A percentile compares a stretch with the other conserved stretches of the same genome.
Evolutionary conservation across 92 coral and sea anemone genomes (phyloP).

Genomic region (Epizoanthus scotinus): DNA sequence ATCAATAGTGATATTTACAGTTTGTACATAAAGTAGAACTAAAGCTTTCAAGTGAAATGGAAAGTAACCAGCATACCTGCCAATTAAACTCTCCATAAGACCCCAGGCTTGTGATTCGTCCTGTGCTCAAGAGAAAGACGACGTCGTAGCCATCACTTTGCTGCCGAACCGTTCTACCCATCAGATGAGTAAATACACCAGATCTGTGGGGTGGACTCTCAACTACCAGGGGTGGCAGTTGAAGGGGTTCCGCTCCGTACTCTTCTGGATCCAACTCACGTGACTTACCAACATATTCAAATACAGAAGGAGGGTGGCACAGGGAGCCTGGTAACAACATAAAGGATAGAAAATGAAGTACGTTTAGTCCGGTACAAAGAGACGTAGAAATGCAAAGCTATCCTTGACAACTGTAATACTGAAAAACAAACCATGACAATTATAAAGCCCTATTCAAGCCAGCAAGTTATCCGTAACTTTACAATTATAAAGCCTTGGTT

Average conservation of each 20-base stretch:
- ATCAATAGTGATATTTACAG: too few species aligned
- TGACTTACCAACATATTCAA: constrained; percentile 27
- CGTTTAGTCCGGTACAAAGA: too few species aligned
- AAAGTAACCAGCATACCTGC: constrained; percentile 68
- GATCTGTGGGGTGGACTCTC: constrained; percentile 75
- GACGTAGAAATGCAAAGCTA: too few species aligned
- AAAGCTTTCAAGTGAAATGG: too few species aligned
- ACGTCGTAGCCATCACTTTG: constrained; percentile 73
- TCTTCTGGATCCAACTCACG: constrained; percentile 46
- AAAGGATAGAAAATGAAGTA: neutral
- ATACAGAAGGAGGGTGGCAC: constrained; percentile 27
- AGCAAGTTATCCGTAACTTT: too few species aligned
- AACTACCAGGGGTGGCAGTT: constrained; percentile 83
- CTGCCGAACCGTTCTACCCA: constrained; percentile 75
- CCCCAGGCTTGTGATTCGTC: constrained; percentile 80
- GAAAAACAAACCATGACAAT: too few species aligned
- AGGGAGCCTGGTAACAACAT: neutral
- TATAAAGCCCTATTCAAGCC: too few species aligned
- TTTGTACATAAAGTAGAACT: too few species aligned
- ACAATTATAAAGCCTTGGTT: too few species aligned
- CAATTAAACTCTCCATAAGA: constrained; percentile 94
- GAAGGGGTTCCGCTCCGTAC: constrained; percentile 59
- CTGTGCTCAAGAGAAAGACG: constrained; percentile 73
- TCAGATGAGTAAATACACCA: constrained; percentile 85
- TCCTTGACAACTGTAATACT: too few species aligned